Conservation (phyloP, 2,113 vertebrate genomes). For the Penelope pileata region DNA sequence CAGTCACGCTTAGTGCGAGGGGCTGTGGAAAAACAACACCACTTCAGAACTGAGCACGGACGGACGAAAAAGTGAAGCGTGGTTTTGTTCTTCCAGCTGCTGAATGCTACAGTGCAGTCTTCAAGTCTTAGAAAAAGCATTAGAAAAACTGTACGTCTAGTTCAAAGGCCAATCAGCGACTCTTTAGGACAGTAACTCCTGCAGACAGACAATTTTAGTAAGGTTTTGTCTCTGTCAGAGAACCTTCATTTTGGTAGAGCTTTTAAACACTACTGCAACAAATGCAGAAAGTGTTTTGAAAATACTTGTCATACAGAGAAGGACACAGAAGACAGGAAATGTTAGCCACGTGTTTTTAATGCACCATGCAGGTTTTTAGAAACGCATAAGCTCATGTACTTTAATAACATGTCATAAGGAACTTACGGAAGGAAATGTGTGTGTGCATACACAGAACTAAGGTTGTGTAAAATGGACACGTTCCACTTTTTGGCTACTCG, state of each 20-base stretch:
- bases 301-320: neutral
- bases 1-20: neutral
- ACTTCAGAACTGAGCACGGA: too few species aligned
- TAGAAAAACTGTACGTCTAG: neutral
- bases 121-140: neutral
- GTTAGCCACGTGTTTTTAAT: neutral
- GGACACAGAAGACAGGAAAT: neutral
- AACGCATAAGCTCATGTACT: neutral
- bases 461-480: neutral
- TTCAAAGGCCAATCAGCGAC: neutral
- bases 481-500: neutral
- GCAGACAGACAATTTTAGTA: neutral
- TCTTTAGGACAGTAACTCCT: neutral
- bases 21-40: neutral
- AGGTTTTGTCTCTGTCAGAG: neutral
- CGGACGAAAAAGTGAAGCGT: neutral
- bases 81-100: neutral
- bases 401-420: neutral
- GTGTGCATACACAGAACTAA: fast-evolving
- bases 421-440: neutral
- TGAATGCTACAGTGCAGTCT: neutral
- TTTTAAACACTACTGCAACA: neutral
- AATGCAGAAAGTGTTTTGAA: neutral
- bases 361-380: neutral
- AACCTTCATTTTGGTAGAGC: neutral